Evolutionary conservation across 2,797 vertebrate genomes (phyloP).

Genomic region (Malurus leucopterus): DNA sequence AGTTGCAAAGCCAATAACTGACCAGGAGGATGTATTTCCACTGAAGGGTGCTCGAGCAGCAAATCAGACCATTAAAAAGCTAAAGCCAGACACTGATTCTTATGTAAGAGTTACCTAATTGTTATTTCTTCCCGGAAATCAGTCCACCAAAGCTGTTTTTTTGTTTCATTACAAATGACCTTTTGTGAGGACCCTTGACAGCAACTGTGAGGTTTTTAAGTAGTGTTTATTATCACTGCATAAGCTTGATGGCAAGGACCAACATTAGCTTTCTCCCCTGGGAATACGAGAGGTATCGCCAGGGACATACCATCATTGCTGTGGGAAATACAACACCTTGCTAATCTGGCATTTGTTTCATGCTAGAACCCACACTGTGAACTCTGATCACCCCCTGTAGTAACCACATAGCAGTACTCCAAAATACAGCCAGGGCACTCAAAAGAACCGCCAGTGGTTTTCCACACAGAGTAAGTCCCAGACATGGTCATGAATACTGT

Average conservation of each 20-base stretch:
- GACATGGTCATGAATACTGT: not conserved
- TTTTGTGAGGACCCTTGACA: not conserved
- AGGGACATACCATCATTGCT: not conserved
- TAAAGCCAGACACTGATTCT: not conserved
- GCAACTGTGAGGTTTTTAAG: not conserved
- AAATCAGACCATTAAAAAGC: not conserved
- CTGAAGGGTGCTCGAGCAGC: not conserved
- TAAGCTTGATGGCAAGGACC: not conserved
- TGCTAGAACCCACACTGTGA: not conserved
- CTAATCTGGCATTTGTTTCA: not conserved
- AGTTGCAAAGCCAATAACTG: not conserved
- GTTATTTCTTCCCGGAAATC: not conserved
- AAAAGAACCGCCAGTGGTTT: not conserved
- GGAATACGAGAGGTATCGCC: not conserved
- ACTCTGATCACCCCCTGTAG: not conserved
- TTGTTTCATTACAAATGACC: not conserved
- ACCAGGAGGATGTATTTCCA: not conserved
- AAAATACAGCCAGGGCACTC: not conserved
- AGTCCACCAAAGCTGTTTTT: not conserved
- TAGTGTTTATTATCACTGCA: not conserved
- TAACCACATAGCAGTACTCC: not conserved
- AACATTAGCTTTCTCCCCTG: not conserved
- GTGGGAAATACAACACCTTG: not conserved
- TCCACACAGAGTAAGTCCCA: not conserved
- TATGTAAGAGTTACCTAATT: not conserved